Base-by-base conservation (phyloP, 2,113 vertebrate genomes). In the Isichthys henryi region DNA sequence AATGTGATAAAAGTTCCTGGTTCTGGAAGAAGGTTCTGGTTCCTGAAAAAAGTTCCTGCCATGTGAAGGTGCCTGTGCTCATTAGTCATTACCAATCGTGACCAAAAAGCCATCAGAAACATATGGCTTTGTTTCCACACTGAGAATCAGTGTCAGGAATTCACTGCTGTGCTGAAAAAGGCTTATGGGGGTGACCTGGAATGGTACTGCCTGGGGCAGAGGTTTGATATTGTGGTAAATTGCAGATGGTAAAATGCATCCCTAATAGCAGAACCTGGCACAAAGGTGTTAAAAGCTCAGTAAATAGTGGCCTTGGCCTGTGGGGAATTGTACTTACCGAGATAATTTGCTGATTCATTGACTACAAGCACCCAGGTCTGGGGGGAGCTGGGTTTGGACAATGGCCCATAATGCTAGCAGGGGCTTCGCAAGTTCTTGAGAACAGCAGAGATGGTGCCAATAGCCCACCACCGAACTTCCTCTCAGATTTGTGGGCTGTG, bases 181-280 rank as follows among this genome's bases (percentile, higher is more conserved):
- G 70, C n/a, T 31, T 77, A 2, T 31, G 35, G 31, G 17, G 17
- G 27, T 77, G 70, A 17, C 70, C 17, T 39, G 9, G n/a, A 10
- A 11, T 70, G 13, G 74, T 7, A 19, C 0, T 19, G 31, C 74
- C 74, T 77, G 17, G 11, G 31, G 27, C 27, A 74, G 31, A 80
- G 35, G 6, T 8, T 80, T 80, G 74, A 43, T n/a, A 62, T 80
- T 80, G 35, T 80, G 74, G 15, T 27, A 35, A 35, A 35, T 31
- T 9, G 9, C 11, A 31, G 66, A 35, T 35, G 10, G 66, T 77
- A 66, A 11, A 66, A 27, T 66, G 7, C 70, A 39, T 39, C 74
- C 90, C 89, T 91, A 91, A 90, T 92, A 70, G 86, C 62, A 53
- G 19, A 74, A 88, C 56, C 39, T 91, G 48, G 50, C 92, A 91